Conservation (phyloP, 2,113 vertebrate species). For the Syngnathoides biaculeatus region DNA sequence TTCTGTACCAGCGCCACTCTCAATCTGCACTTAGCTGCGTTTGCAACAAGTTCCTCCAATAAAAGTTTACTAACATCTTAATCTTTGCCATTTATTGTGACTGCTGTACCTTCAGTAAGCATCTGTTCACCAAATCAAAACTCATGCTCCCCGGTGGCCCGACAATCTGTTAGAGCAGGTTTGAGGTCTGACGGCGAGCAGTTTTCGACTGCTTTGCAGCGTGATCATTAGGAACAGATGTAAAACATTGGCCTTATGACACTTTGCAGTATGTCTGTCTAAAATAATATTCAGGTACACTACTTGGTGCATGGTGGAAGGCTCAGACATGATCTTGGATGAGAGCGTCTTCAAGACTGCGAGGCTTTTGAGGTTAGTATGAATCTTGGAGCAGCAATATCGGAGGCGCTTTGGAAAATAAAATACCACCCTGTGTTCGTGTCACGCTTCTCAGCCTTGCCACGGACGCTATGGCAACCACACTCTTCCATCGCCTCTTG, state of each 20-base stretch:
- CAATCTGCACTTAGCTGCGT: not conserved
- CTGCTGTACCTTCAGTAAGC: not conserved
- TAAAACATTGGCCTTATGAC: not conserved
- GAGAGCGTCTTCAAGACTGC: not conserved
- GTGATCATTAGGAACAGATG: not conserved
- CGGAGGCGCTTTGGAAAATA: not conserved
- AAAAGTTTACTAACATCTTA: not conserved
- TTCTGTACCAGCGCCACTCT: not conserved
- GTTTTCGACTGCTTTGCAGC: not conserved
- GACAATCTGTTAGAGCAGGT: slow-evolving; percentile 1
- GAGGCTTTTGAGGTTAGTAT: not conserved
- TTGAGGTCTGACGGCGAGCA: not conserved
- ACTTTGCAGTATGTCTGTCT: not conserved
- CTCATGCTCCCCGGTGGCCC: not conserved
- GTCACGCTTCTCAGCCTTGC: slow-evolving; percentile 15
- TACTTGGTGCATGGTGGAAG: not conserved
- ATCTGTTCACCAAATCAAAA: slow-evolving; percentile 1
- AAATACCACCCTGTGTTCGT: not conserved
- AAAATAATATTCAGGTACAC: not conserved
- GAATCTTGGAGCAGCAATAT: not conserved
- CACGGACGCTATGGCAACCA: slow-evolving; percentile 4
- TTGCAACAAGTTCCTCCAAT: not conserved
- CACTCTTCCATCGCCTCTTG: slow-evolving; percentile 6
- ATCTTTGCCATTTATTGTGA: not conserved
- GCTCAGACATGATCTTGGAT: not conserved